These are phyloP conservation scores for Nemurella pictetii DNA, from an alignment of 2,888 invertebrate species.

Conservation along the genomic window DNA sequence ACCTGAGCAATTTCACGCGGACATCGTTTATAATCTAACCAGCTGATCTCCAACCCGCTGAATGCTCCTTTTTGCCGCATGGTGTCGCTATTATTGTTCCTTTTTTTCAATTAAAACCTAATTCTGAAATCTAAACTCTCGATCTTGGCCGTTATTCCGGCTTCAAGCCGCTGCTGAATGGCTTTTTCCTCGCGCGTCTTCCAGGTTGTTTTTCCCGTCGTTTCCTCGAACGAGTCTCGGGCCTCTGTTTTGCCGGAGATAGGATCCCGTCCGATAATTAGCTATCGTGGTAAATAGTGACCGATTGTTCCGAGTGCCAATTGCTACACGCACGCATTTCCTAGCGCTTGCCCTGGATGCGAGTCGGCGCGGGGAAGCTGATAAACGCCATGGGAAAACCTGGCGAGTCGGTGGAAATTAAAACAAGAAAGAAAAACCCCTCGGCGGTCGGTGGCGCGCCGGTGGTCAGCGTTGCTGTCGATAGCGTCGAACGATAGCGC, in stretches of 20 bases:
- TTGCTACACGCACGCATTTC: neutral
- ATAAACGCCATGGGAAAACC: neutral
- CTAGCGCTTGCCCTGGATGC: neutral
- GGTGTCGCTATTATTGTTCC: neutral
- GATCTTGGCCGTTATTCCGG: neutral
- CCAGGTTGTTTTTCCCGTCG: neutral
- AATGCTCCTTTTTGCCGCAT: neutral
- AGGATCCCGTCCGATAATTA: constrained; percentile 28
- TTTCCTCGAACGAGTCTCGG: neutral
- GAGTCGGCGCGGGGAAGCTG: neutral
- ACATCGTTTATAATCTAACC: neutral
- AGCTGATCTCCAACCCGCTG: neutral
- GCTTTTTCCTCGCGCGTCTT: neutral
- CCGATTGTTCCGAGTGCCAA: constrained; percentile 18
- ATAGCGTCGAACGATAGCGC: neutral
- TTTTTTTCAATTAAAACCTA: neutral
- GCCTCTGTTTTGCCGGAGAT: neutral
- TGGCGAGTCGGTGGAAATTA: neutral
- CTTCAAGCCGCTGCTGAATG: neutral
- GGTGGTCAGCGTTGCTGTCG: neutral
- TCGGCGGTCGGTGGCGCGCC: neutral
- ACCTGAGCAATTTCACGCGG: neutral
- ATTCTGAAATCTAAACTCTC: neutral
- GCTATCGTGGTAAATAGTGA: constrained; percentile 26
- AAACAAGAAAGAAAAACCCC: neutral